These are phyloP conservation scores for Nymphicus hollandicus DNA, from an alignment of 2,113 vertebrate genomes.

Conservation along the genomic window DNA sequence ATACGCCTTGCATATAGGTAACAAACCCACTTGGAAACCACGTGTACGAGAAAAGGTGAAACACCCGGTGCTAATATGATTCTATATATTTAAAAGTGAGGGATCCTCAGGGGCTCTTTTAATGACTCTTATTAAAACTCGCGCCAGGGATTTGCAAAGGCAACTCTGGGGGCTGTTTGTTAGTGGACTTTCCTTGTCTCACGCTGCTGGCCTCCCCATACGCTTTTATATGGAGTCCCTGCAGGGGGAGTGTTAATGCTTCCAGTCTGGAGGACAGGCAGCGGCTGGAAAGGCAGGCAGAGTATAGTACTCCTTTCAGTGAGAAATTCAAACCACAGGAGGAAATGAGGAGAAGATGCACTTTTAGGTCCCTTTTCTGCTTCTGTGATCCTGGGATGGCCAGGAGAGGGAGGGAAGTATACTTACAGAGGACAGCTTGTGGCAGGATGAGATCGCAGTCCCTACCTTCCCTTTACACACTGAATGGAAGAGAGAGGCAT, in stretches of 20 bases:
- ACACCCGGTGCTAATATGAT: neutral
- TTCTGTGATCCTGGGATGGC: neutral
- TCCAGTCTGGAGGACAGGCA: neutral
- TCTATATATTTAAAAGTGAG: neutral
- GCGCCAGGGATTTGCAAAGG: neutral
- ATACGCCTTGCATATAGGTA: neutral
- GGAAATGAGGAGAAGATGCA: neutral
- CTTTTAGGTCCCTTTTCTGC: neutral
- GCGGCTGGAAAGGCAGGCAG: neutral
- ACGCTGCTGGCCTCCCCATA: neutral
- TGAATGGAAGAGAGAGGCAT: neutral
- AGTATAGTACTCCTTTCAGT: neutral
- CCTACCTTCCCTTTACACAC: neutral
- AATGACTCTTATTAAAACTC: neutral
- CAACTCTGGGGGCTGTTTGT: neutral
- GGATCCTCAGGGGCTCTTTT: neutral
- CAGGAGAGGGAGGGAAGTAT: neutral
- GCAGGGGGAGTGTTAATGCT: neutral
- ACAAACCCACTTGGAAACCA: neutral
- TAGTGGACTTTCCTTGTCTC: neutral
- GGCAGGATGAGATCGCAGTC: neutral
- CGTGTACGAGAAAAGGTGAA: neutral
- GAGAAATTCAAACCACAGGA: neutral
- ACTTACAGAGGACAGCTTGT: neutral
- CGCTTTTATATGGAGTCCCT: neutral